Base-by-base conservation (phyloP, 2,888 invertebrate genomes). In the Dryadula phaetusa region DNA sequence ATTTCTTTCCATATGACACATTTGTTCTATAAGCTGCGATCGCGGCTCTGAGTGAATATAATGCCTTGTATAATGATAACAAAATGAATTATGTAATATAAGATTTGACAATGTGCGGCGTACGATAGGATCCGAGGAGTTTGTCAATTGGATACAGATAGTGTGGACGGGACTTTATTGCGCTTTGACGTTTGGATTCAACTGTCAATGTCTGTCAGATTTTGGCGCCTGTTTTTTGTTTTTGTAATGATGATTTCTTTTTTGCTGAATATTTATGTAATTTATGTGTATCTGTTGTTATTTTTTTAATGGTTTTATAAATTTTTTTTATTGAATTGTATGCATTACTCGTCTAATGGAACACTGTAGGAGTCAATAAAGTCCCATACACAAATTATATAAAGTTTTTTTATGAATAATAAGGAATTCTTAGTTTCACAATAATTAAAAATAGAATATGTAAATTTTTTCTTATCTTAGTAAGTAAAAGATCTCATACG, bases 401-500 rank as follows among this genome's bases (percentile, higher is more conserved):
- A 64, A 72, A 66, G 42, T 76, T 85, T 85, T 81, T 88, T 81
- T 82, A 86, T 88, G 83, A 87, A 86, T 86, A 82, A 80, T 90
- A 89, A 88, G 82, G 84, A 86, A 82, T 87, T 86, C 83, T 90
- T 90, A 88, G 89, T 90, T 90, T 87, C 90, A 88, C 88, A 89
- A 85, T 86, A 85, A 88, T 83, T 85, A 86, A 87, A n/a, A 83
- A 75, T 73, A 76, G 84, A 87, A 86, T 82, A 85, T 90, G 90
- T 90, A 91, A 90, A 87, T 90, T 91, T 88, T 79, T 90, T 92
- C 90, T 92, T 91, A 91, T 90, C 87, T 89, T 92, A 92, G 91
- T 90, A 91, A 91, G 87, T 88, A 87, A 92, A 92, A 92, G 92
- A 92, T 92, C 92, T 92, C 92, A 92, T 92, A 87, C 85, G 87